Conservation (phyloP, 1,140 invertebrate genomes). For the Caenorhabditis briggsae region DNA sequence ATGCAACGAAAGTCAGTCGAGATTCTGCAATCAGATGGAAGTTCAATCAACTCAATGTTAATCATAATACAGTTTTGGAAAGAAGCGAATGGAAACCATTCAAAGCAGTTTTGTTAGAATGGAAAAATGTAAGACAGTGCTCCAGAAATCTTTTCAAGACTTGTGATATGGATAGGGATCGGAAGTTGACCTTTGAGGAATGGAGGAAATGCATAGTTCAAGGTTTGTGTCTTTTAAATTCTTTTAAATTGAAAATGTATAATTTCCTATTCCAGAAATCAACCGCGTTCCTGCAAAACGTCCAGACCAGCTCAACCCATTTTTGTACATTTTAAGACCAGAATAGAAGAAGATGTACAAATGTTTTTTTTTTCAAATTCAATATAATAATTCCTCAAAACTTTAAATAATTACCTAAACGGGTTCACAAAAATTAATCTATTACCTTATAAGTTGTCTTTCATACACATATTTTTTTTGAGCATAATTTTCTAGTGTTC, state of each 20-base stretch:
- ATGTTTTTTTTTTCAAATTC: background rate
- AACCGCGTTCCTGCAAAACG: conserved; percentile 60
- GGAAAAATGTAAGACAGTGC: conserved; percentile 58
- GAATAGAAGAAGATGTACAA: conserved; percentile 16
- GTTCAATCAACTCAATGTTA: conserved; percentile 57
- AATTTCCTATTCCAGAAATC: conserved; percentile 54
- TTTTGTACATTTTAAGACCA: conserved; percentile 57
- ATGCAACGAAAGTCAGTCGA: conserved; percentile 50
- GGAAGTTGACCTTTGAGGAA: conserved; percentile 49
- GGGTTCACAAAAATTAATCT: background rate
- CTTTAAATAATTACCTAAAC: conserved; percentile 7
- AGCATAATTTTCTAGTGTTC: conserved; percentile 17
- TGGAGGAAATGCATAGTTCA: conserved; percentile 59
- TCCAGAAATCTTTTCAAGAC: conserved; percentile 61
- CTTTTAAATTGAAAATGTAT: background rate
- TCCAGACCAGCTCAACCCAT: conserved; percentile 61
- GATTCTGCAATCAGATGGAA: conserved; percentile 62
- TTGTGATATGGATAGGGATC: conserved; percentile 58
- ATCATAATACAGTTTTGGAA: conserved; percentile 56
- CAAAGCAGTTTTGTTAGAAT: conserved; percentile 54
- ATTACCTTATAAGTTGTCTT: conserved; percentile 19
- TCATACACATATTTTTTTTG: conserved; percentile 29
- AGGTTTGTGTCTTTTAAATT: conserved; percentile 6
- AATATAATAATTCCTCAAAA: background rate
- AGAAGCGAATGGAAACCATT: conserved; percentile 61